Evolutionary conservation across 2,113 vertebrate species (phyloP).

Genomic region (Anhinga rufa): DNA sequence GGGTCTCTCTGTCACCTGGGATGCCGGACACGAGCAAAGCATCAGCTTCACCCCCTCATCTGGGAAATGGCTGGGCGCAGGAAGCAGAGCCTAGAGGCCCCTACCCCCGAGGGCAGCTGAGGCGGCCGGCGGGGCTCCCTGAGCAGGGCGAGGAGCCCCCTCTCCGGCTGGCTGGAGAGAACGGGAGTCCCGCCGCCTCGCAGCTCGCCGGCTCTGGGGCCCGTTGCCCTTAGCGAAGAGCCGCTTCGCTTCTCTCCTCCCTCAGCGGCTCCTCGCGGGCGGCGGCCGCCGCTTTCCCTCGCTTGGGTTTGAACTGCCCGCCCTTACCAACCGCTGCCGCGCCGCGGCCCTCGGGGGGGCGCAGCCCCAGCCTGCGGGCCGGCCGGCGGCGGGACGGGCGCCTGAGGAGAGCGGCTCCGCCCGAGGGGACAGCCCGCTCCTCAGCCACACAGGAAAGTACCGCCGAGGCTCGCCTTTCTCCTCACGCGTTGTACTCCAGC

Average conservation of each 20-base stretch:
- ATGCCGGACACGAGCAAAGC: neutral
- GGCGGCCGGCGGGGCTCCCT: neutral
- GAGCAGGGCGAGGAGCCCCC: neutral
- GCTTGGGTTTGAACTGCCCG: conserved; percentile 63
- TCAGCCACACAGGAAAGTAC: fast-evolving
- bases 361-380: too few species aligned
- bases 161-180: neutral
- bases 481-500: neutral
- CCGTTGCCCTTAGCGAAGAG: conserved; percentile 42
- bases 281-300: conserved; percentile 48
- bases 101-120: neutral
- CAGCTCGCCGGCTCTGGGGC: neutral
- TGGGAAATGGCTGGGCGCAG: neutral
- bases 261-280: neutral
- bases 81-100: neutral
- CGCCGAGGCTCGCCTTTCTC: fast-evolving
- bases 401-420: neutral
- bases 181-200: neutral
- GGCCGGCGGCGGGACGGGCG: neutral
- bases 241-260: neutral
- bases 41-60: neutral
- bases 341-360: neutral
- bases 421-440: fast-evolving
- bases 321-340: conserved; percentile 46
- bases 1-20: neutral